Conservation (phyloP, 1,140 invertebrate species). For the Nymphalis io region DNA sequence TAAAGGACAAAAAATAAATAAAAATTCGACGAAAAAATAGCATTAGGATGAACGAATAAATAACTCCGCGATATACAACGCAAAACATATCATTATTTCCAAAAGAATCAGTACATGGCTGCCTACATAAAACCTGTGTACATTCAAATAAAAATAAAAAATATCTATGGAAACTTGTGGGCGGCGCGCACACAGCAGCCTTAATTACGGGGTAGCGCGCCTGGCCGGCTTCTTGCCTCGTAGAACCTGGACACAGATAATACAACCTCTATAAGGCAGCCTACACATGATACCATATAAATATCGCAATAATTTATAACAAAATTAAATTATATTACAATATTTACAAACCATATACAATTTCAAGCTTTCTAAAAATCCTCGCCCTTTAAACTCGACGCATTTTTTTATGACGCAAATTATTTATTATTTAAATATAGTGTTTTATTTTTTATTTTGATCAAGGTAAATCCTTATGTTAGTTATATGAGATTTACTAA, state of each 20-base stretch:
- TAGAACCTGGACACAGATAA: conserved; percentile 29
- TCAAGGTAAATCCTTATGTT: too few species aligned
- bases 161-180: conserved; percentile 44
- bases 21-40: not conserved
- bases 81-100: conserved; percentile 37
- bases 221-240: conserved; percentile 44
- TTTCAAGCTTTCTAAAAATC: too few species aligned
- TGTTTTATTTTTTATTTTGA: too few species aligned
- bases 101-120: conserved; percentile 43
- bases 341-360: not conserved
- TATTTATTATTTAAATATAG: too few species aligned
- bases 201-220: conserved; percentile 44
- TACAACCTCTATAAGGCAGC: conserved; percentile 23
- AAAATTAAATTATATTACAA: not conserved
- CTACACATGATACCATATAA: conserved; percentile 1
- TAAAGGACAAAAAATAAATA: not conserved
- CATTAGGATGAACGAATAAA: conserved; percentile 21
- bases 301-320: too few species aligned
- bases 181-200: conserved; percentile 45
- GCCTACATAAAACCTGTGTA: conserved; percentile 42
- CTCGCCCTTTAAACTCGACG: too few species aligned
- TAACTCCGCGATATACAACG: conserved; percentile 22
- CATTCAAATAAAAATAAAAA: conserved; percentile 44
- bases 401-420: too few species aligned
- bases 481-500: too few species aligned